Base-by-base conservation (phyloP, 2,888 invertebrate genomes). In the Diaphora mendica region DNA sequence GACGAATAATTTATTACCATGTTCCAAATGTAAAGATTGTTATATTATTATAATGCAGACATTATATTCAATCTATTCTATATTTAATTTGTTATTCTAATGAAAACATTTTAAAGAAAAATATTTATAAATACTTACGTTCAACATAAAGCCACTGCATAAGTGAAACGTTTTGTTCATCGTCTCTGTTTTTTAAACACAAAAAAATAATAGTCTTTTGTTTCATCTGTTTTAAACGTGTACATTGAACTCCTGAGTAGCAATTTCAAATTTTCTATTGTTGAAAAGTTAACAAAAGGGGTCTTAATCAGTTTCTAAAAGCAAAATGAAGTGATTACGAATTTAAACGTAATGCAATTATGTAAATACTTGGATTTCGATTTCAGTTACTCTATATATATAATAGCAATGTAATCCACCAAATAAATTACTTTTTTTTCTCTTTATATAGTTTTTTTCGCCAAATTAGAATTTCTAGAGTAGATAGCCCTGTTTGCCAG, bases 81-180 rank as follows among this genome's bases (percentile, higher is more conserved):
- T 26, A 59, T 26, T 26, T 26, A 55, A 5, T 9, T 55, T 59
- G 26, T 59, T 59, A 59, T 59, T 59, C 30, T 30, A 62, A 26
- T 62, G 30, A 15, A 30, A 62, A 62, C 55, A 55, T 62, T 62
- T 15, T 59, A 59, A 59, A 13, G 11, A n/a, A 55, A 55, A 55
- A 55, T 55, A 55, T 55, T 55, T 26, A 26, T 59, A n/a, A n/a
- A 59, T 26, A 4, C 15, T 59, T 59, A 59, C n/a, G 13, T 13
- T 26, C 2, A 13, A 11, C 15, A 62, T 62, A 30, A 26, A 62
- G 26, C 26, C 26, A 30, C 26, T 62, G 59, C 26, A 62, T 62
- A 55, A 55, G 55, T 55, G 55, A 55, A 55, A 55, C 55, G 55
- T 55, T 55, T 55, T 55, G 55, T 55, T 26, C n/a, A 26, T n/a